These are phyloP conservation scores for Palloptera scutellata DNA, from an alignment of 2,888 invertebrate genomes.

Conservation along the genomic window DNA sequence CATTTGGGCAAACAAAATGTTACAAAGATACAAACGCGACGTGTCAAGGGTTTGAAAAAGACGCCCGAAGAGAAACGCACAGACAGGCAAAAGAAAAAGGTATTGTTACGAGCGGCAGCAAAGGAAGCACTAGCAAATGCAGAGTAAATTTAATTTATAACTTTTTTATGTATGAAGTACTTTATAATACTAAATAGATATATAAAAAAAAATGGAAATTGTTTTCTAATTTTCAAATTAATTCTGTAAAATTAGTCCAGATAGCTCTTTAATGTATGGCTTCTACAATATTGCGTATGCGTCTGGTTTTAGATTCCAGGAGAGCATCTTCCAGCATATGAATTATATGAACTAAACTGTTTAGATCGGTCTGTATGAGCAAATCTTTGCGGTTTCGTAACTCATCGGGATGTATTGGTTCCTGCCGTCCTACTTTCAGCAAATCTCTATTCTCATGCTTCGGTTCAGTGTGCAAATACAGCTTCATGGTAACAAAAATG, in stretches of 20 bases:
- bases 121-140: slow-evolving; percentile 43
- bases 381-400: slow-evolving; percentile 62
- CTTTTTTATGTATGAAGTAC: not conserved
- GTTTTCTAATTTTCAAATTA: not conserved
- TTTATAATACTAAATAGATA: not conserved
- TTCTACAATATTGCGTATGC: slow-evolving; percentile 59
- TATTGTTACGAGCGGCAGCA: slow-evolving; percentile 51
- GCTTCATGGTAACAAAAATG: slow-evolving; percentile 70
- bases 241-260: not conserved
- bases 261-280: slow-evolving; percentile 51
- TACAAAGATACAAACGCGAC: slow-evolving; percentile 80
- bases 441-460: slow-evolving; percentile 60
- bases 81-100: slow-evolving; percentile 68
- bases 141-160: slow-evolving; percentile 44
- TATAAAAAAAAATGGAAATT: not conserved
- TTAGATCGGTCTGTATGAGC: slow-evolving; percentile 69
- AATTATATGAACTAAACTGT: slow-evolving; percentile 70
- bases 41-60: slow-evolving; percentile 88
- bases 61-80: slow-evolving; percentile 74
- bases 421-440: slow-evolving; percentile 42
- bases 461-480: slow-evolving; percentile 65
- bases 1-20: slow-evolving; percentile 93
- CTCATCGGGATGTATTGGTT: slow-evolving; percentile 52
- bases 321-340: slow-evolving; percentile 72
- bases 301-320: slow-evolving; percentile 69